Percentiles rank a stretch among this genome's conserved stretches.
Evolutionary conservation across 1,140 invertebrate species (phyloP).

Genomic region (Xylocopa sonorina): DNA sequence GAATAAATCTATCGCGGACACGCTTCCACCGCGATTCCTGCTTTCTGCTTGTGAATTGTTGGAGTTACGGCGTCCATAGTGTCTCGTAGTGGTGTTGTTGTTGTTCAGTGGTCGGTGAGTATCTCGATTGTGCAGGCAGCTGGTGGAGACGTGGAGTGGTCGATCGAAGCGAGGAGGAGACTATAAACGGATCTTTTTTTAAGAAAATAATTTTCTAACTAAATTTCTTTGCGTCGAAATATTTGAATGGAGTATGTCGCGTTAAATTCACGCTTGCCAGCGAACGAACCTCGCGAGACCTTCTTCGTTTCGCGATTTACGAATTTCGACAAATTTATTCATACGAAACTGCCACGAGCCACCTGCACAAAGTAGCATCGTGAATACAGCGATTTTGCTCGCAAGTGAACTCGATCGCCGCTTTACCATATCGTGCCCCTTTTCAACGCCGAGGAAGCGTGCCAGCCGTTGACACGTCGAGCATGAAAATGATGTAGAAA

Average conservation of each 20-base stretch:
- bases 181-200: no score
- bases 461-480: neutral
- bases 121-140: neutral
- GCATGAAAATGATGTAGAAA: constrained; percentile 31
- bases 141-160: neutral
- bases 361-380: neutral
- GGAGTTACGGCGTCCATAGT: neutral
- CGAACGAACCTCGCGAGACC: no score
- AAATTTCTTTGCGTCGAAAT: no score
- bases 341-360: neutral
- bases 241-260: no score
- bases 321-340: no score
- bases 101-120: neutral
- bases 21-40: neutral
- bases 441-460: neutral
- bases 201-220: neutral
- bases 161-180: no score
- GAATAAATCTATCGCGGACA: neutral
- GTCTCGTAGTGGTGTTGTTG: neutral
- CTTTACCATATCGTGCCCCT: neutral
- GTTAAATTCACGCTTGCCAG: no score
- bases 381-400: constrained; percentile 19
- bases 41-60: neutral
- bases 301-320: no score
- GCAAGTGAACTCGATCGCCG: constrained; percentile 1